phyloP scores from a whole-genome alignment of 2,113 vertebrate genomes.

The Pagrus major region DNA sequence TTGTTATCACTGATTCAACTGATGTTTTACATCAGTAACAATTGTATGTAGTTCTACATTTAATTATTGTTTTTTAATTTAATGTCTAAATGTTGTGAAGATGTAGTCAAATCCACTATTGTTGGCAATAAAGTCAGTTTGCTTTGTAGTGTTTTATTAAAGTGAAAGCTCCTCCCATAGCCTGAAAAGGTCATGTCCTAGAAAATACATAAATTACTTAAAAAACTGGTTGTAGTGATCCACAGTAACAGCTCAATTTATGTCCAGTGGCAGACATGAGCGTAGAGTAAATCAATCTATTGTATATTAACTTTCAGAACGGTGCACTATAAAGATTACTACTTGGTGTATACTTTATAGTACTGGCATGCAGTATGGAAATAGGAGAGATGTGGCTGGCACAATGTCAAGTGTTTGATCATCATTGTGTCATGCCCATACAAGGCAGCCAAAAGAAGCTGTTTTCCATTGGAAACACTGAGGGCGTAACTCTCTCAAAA shows the following conservation, averaged over 20 bases:
- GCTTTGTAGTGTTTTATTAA: background rate
- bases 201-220: background rate
- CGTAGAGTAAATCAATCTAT: background rate
- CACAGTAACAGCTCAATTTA: background rate
- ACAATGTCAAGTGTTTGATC: background rate
- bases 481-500: background rate
- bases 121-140: background rate
- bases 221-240: background rate
- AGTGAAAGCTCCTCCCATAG: background rate
- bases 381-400: background rate
- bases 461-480: conserved; percentile 5
- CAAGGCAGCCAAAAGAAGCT: background rate
- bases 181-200: background rate
- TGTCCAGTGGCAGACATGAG: background rate
- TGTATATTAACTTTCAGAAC: background rate
- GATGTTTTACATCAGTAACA: background rate
- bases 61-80: background rate
- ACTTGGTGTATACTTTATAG: background rate
- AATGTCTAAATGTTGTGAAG: background rate
- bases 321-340: background rate
- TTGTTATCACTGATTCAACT: background rate
- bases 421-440: background rate
- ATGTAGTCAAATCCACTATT: background rate
- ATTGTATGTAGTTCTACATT: background rate
- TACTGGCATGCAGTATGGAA: background rate